Conservation (phyloP, 2,888 invertebrate species). For the Lissocephala sabroskyi region DNA sequence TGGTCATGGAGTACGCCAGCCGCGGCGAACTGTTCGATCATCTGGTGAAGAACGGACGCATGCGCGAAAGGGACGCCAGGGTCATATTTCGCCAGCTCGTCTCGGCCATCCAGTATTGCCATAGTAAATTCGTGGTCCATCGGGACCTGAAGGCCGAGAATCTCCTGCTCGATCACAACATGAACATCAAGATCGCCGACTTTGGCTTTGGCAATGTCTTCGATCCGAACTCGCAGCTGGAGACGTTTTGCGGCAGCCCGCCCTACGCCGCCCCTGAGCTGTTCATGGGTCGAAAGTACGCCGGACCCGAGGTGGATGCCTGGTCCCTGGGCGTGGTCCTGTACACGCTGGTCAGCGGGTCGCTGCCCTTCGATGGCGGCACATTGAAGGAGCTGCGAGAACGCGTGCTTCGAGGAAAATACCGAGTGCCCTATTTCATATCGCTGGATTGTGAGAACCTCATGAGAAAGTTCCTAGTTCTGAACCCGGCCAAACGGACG, state of each 20-base stretch:
- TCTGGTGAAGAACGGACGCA: slow-evolving; percentile 95
- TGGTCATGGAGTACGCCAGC: slow-evolving; percentile 99
- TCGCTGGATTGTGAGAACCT: slow-evolving; percentile 99
- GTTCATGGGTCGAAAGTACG: slow-evolving; percentile 99
- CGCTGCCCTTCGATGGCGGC: slow-evolving; percentile 99
- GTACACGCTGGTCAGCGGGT: slow-evolving; percentile 99
- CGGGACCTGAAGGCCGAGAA: slow-evolving; percentile 96
- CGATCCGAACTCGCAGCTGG: slow-evolving; percentile 97
- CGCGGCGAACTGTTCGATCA: slow-evolving; percentile 99
- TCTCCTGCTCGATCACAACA: slow-evolving; percentile 97
- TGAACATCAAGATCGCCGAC: slow-evolving; percentile 99
- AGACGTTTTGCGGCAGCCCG: slow-evolving; percentile 99
- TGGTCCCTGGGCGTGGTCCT: slow-evolving; percentile 99
- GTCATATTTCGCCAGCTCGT: slow-evolving; percentile 99
- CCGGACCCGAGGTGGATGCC: slow-evolving; percentile 98
- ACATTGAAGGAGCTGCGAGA: slow-evolving; percentile 97
- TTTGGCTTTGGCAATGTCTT: slow-evolving; percentile 99
- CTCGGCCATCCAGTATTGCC: slow-evolving; percentile 99
- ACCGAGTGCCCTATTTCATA: slow-evolving; percentile 99
- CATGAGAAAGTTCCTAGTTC: slow-evolving; percentile 98
- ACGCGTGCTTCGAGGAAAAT: slow-evolving; percentile 97
- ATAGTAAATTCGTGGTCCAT: slow-evolving; percentile 83
- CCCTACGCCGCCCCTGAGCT: slow-evolving; percentile 99
- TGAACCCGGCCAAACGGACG: slow-evolving; percentile 97
- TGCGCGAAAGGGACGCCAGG: slow-evolving; percentile 98